These are phyloP conservation scores for Momotus momota DNA, from an alignment of 2,797 vertebrate genomes.

Conservation along the genomic window DNA sequence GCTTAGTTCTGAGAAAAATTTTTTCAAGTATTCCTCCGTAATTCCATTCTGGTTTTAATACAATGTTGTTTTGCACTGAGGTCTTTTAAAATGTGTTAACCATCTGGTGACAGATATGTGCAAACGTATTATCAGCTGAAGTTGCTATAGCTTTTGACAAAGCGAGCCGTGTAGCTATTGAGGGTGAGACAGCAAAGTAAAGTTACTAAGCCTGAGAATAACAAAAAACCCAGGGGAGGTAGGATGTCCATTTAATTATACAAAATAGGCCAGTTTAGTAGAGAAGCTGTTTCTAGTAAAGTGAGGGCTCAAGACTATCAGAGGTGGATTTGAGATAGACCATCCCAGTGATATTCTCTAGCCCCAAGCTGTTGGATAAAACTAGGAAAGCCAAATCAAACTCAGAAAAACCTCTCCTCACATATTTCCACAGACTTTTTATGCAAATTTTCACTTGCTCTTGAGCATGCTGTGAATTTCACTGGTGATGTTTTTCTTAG, in stretches of 20 bases:
- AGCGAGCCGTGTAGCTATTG: not conserved
- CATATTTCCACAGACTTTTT: not conserved
- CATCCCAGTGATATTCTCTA: not conserved
- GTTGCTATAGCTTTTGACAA: not conserved
- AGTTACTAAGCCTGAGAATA: fast-evolving
- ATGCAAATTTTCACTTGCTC: not conserved
- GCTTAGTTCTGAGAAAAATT: not conserved
- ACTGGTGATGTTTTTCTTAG: not conserved
- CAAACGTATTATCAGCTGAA: not conserved
- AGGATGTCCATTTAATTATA: not conserved
- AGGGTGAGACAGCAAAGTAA: not conserved
- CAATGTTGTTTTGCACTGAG: not conserved
- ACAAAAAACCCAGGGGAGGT: not conserved
- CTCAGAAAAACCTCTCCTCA: fast-evolving
- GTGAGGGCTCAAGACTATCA: not conserved
- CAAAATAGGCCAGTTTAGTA: fast-evolving
- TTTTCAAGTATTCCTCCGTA: not conserved
- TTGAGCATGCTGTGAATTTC: not conserved
- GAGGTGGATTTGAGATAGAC: not conserved
- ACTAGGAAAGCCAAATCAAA: not conserved
- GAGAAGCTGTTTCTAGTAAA: not conserved
- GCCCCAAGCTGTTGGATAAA: not conserved
- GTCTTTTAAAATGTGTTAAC: not conserved
- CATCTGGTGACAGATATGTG: not conserved
- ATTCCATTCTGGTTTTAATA: too few relatives aligned